Evolutionary conservation across 2,113 vertebrate species (phyloP).

Genomic region (Telmatochromis sp.): DNA sequence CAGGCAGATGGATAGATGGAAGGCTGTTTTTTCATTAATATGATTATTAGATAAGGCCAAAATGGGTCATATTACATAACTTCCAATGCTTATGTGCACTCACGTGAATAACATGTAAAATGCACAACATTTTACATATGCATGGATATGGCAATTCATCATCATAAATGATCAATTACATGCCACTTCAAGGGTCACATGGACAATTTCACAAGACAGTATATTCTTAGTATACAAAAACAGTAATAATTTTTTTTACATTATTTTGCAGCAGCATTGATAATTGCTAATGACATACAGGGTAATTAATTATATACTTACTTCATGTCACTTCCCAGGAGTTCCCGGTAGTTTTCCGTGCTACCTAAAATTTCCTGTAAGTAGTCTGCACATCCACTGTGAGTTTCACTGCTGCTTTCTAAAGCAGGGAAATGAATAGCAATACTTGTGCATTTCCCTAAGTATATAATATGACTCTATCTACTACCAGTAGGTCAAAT

Average conservation of each 20-base stretch:
- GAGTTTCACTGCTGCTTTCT: not conserved
- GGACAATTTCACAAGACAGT: not conserved
- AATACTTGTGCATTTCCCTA: not conserved
- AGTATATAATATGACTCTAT: not conserved
- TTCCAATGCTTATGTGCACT: not conserved
- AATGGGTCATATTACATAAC: not conserved
- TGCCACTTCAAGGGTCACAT: not conserved
- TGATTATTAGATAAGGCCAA: not conserved
- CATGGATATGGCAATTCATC: not conserved
- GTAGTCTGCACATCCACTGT: not conserved
- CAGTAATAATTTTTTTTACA: not conserved
- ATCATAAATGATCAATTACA: not conserved
- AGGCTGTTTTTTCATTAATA: not conserved
- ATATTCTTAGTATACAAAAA: not conserved
- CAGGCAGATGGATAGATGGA: not conserved
- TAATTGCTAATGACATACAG: not conserved
- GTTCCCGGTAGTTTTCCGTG: not conserved
- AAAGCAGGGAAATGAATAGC: not conserved
- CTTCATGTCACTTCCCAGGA: not conserved
- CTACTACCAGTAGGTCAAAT: not conserved
- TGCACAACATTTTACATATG: not conserved
- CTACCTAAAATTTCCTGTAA: not conserved
- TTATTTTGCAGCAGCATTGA: not conserved
- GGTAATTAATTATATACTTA: not conserved
- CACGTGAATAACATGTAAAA: not conserved